Conservation (phyloP, 2,113 vertebrate genomes). For the Anoplopoma fimbria region DNA sequence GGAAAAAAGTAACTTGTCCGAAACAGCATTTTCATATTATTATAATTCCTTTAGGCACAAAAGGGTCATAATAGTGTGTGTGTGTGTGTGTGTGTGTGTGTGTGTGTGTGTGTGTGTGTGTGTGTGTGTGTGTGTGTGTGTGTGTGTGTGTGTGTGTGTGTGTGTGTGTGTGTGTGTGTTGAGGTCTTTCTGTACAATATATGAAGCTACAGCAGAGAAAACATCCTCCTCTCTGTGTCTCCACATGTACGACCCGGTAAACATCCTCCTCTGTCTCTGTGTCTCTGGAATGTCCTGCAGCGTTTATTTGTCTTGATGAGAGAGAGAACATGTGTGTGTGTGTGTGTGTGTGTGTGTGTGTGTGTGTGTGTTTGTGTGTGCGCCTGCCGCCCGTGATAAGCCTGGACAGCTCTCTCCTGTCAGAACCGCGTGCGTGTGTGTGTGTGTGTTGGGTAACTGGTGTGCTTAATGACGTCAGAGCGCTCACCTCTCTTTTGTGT, state of each 20-base stretch:
- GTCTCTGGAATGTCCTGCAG: slow-evolving; percentile 60
- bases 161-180: background rate
- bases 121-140: background rate
- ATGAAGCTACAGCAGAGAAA: slow-evolving; percentile 45
- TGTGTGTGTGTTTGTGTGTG: background rate
- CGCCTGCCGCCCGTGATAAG: slow-evolving; percentile 37
- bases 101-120: background rate
- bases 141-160: background rate
- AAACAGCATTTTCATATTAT: slow-evolving; percentile 4
- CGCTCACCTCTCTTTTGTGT: slow-evolving; percentile 24
- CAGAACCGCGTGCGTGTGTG: background rate
- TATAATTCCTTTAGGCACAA: background rate
- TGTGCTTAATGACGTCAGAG: slow-evolving; percentile 32
- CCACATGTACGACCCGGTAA: slow-evolving; percentile 38
- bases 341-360: background rate
- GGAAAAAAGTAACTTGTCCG: background rate
- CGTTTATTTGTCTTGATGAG: slow-evolving; percentile 20
- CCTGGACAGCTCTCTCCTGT: slow-evolving; percentile 6
- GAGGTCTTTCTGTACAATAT: background rate
- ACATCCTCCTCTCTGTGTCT: slow-evolving; percentile 64
- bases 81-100: slow-evolving; percentile 4
- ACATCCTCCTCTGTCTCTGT: slow-evolving; percentile 61
- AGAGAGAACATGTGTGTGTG: background rate
- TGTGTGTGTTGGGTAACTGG: background rate
- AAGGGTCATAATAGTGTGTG: background rate